phyloP scores from a whole-genome alignment of 2,113 vertebrate genomes.

The Anser brachyrhynchus region DNA sequence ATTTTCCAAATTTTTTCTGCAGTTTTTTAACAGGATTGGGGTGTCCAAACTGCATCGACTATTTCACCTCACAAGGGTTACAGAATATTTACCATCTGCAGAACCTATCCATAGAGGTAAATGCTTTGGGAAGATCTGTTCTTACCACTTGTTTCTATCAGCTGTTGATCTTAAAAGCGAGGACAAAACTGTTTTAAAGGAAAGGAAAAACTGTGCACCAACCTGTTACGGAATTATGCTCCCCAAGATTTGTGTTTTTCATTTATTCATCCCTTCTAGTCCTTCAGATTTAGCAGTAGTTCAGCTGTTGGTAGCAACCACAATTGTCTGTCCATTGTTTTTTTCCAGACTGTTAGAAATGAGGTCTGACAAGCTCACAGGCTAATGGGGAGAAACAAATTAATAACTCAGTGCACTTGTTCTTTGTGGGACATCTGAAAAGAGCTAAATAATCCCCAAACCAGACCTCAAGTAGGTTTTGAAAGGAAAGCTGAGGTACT shows the following conservation, averaged over 20 bases:
- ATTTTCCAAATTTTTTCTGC: slow-evolving; percentile 80
- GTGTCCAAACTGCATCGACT: slow-evolving; percentile 98
- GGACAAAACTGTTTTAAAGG: neutral
- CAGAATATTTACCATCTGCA: slow-evolving; percentile 98
- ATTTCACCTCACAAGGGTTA: slow-evolving; percentile 96
- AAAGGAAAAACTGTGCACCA: neutral
- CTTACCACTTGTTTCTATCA: slow-evolving; percentile 20
- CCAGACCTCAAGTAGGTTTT: neutral
- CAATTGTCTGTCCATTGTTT: neutral
- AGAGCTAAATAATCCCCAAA: neutral
- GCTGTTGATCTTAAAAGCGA: neutral
- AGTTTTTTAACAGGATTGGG: slow-evolving; percentile 98
- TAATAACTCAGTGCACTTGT: neutral
- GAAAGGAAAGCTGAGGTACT: neutral
- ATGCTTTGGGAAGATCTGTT: slow-evolving; percentile 30
- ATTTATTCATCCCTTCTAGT: neutral
- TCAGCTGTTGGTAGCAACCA: neutral
- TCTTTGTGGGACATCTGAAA: neutral
- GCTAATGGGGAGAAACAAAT: neutral
- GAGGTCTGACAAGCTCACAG: neutral
- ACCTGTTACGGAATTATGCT: rapidly evolving
- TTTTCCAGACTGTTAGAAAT: neutral
- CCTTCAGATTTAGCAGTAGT: neutral
- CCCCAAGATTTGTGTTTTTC: neutral
- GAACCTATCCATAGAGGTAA: slow-evolving; percentile 97